phyloP scores from a whole-genome alignment of 2,797 vertebrate genomes.

The Xiphorhynchus erythropygius region DNA sequence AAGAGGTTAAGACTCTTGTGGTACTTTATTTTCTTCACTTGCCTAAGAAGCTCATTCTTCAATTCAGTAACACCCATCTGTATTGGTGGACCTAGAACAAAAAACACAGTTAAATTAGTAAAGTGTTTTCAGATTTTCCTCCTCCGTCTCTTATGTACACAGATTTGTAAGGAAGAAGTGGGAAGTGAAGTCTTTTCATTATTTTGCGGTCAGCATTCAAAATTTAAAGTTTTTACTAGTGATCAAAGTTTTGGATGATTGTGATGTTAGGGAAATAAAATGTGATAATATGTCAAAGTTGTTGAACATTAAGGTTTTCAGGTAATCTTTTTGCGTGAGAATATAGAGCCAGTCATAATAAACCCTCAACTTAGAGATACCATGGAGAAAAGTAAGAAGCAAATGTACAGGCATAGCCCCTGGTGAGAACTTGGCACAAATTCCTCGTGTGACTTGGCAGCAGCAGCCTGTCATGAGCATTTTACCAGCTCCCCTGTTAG shows the following conservation, averaged over 20 bases:
- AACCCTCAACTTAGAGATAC: background rate
- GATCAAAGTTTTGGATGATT: background rate
- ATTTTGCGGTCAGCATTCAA: background rate
- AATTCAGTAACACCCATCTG: background rate
- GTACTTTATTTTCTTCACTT: background rate
- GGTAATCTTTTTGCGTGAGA: background rate
- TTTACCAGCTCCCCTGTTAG: background rate
- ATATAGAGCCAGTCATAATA: background rate
- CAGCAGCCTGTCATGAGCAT: background rate
- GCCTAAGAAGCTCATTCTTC: background rate
- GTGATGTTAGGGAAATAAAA: background rate
- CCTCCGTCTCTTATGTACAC: no score
- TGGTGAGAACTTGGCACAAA: background rate
- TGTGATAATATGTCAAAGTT: background rate
- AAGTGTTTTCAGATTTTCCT: background rate
- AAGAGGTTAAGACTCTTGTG: background rate
- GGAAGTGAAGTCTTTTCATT: background rate
- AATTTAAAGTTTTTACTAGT: background rate
- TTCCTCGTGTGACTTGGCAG: background rate
- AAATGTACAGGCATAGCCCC: background rate
- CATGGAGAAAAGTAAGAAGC: background rate
- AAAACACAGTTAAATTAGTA: accelerated
- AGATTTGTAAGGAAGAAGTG: background rate
- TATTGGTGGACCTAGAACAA: background rate
- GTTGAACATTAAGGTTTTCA: background rate